Evolutionary conservation across 2,888 invertebrate genomes (phyloP), one percentile per base, ranked within the genome.

Genomic region (Microctonus hyperodae): DNA sequence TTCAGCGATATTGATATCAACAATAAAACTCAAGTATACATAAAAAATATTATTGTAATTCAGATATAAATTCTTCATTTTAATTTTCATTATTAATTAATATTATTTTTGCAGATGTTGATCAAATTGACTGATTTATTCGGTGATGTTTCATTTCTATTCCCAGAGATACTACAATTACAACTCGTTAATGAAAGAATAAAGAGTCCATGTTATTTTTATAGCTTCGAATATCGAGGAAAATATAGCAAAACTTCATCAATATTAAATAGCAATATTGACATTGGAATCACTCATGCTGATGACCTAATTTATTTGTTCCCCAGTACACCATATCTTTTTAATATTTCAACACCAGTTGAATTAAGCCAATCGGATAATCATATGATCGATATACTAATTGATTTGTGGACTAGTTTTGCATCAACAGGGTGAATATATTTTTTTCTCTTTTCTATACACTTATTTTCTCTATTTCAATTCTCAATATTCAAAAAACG

Each of bases 251-350:
- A 50, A 10, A 64, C 72, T 23, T 40, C 60, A 11, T 13, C 4
- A 6, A 1, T 61, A 0, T 20, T 50, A 7, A 56, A 62, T 0
- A 44, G 57, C 11, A 65, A 70, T 37, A 16, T 20, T 0, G 60
- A 70, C 11, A 20, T 72, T 28, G 74, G 86, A 9, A 84, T 86
- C 2, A 82, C 85, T 53, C 87, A 87, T 70, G 85, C 85, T 0
- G 86, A 87, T 69, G 87, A 87, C 57, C 73, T 87, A 2, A 79
- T 86, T 37, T 85, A 87, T 70, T 69, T 86, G 33, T 87, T 87
- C 73, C 76, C 77, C 10, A 37, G 66, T 5, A 44, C 69, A n/a
- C 35, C 37, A 2, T 51, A 25, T 2, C 0, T 11, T 4, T 61
- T 61, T 13, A 59, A 33, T 0, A 20, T 70, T 59, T 25, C 64